phyloP scores from a whole-genome alignment of 2,888 invertebrate genomes.

The Melanostoma scalare region DNA sequence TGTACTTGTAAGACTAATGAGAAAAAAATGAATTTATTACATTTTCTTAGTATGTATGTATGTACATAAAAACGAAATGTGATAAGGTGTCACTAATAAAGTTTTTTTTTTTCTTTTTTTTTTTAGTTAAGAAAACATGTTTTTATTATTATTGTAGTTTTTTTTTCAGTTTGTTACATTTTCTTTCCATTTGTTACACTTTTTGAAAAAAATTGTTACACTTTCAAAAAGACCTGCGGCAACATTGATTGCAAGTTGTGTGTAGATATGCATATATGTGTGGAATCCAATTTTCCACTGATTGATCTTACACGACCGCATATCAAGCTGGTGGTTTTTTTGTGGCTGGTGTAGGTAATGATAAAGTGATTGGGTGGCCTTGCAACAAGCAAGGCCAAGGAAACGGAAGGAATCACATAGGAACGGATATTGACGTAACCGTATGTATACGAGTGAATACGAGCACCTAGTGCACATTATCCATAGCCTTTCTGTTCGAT shows the following conservation, averaged over 20 bases:
- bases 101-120: no score
- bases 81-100: no score
- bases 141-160: no score
- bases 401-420: slow-evolving; percentile 51
- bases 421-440: slow-evolving; percentile 49
- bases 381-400: slow-evolving; percentile 58
- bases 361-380: slow-evolving; percentile 68
- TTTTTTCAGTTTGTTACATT: no score
- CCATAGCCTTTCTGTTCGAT: slow-evolving; percentile 7
- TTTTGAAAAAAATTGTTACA: no score
- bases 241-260: background rate
- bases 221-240: no score
- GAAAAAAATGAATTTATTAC: no score
- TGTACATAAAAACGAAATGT: no score
- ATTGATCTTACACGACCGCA: slow-evolving; percentile 81
- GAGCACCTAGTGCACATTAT: slow-evolving; percentile 16
- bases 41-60: no score
- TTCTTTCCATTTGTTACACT: no score
- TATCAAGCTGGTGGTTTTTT: slow-evolving; percentile 78
- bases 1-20: no score
- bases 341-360: slow-evolving; percentile 65
- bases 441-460: background rate
- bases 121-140: no score
- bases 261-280: slow-evolving; percentile 74
- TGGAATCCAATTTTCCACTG: slow-evolving; percentile 82